A percentile compares a stretch with the other conserved stretches of the same genome.
phyloP scores from a whole-genome alignment of 2,888 invertebrate species.

The Keiferia lycopersicella region DNA sequence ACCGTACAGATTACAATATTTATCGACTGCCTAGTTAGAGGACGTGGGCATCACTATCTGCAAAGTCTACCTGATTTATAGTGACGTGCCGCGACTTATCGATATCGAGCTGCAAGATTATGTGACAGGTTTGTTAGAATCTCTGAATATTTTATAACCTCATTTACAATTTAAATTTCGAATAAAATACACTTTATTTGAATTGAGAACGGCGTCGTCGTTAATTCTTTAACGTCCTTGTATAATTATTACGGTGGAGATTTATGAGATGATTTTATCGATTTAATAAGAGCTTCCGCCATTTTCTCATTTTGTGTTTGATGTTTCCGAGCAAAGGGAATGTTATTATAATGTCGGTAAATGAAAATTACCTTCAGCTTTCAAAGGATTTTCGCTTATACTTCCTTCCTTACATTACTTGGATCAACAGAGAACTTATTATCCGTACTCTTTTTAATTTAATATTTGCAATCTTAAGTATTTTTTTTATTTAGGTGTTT shows the following conservation, averaged over 20 bases:
- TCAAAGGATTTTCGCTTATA: background rate
- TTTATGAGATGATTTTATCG: slow-evolving; percentile 21
- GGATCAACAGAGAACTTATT: background rate
- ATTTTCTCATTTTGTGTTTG: slow-evolving; percentile 2
- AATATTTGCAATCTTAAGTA: background rate
- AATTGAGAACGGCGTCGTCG: slow-evolving; percentile 26
- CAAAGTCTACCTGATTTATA: slow-evolving; percentile 73
- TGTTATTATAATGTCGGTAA: background rate
- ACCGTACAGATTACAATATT: slow-evolving; percentile 58
- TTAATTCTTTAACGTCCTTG: slow-evolving; percentile 18
- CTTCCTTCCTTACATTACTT: background rate
- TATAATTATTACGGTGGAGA: slow-evolving; percentile 17
- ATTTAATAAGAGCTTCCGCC: slow-evolving; percentile 16
- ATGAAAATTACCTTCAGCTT: background rate
- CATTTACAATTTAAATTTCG: slow-evolving; percentile 40
- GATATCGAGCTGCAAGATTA: slow-evolving; percentile 58
- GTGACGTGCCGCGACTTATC: slow-evolving; percentile 72
- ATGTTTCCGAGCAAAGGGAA: slow-evolving; percentile 7
- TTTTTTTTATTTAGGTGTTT: background rate
- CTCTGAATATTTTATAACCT: slow-evolving; percentile 45
- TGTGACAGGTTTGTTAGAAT: slow-evolving; percentile 48
- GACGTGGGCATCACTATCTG: slow-evolving; percentile 78
- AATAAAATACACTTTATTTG: slow-evolving; percentile 30
- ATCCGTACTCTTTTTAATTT: background rate
- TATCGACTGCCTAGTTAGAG: slow-evolving; percentile 65